Base-by-base conservation (phyloP, 2,113 vertebrate genomes). In the Echinops telfairi region DNA sequence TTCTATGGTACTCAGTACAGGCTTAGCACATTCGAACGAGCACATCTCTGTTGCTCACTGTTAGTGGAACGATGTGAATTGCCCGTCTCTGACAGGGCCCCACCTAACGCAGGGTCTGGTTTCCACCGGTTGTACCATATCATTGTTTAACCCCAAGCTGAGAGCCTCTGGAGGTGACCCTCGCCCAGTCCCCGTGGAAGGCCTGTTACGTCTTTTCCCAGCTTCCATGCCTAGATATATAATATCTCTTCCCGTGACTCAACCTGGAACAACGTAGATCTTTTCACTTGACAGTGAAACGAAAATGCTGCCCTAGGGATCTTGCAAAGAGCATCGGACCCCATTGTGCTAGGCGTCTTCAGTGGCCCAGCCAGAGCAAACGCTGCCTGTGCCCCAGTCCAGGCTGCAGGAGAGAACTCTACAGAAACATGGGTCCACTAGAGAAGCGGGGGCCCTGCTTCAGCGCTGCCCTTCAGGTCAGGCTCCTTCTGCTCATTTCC, bases 401-500 rank as follows among this genome's bases (percentile, higher is more conserved):
- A 75, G 85, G 82, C 81, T 36, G 15, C 3, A 83, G 88, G 40
- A 78, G 62, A 83, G 68, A 88, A 22, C 5, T n/a, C 29, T 79
- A 58, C 15, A 22, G 33, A 62, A 58, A 2, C 58, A 16, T 38
- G 20, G 25, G 90, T 97, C 94, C 88, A 33, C 88, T 96, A 88
- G 88, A 95, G 97, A 96, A 98, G 47, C 12, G 93, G 89, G 95
- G 91, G 91, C 83, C 6, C 87, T 58, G 38, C 81, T 22, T 87
- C n/a, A 87, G 83, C 92, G 96, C 94, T 16, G 29, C 86, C 95
- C 93, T 96, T 97, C 94, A 92, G 22, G 95, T 92, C 94, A 79
- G 43, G 94, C 93, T 97, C 96, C 96, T 83, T 31, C 91, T 82
- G 87, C 95, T 97, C 94, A 91, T 97, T 98, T 98, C 97, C 94